Percentiles rank a stretch among this genome's conserved stretches.
Conservation (phyloP, 2,888 invertebrate genomes). For the Limnephilus rhombicus region DNA sequence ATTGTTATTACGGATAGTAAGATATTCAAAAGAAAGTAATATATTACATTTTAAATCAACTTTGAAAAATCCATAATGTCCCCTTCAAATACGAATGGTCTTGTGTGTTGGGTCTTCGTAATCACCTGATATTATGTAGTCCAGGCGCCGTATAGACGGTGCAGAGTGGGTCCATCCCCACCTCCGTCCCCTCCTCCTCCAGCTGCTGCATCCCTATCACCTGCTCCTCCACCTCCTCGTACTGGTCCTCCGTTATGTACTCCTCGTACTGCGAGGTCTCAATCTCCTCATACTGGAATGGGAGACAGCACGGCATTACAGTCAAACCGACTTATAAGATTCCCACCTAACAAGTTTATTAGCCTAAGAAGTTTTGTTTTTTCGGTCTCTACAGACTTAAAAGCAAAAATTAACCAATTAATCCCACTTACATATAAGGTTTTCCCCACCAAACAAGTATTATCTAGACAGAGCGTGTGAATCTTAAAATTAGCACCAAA, state of each 20-base stretch:
- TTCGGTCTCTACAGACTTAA: background rate
- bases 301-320: constrained; percentile 55
- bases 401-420: too few species aligned
- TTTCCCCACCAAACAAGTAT: too few species aligned
- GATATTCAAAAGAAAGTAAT: too few species aligned
- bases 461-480: too few species aligned
- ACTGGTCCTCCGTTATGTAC: constrained; percentile 77
- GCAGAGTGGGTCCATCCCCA: constrained; percentile 51
- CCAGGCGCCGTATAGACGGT: constrained; percentile 45
- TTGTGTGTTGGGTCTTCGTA: background rate
- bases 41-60: too few species aligned
- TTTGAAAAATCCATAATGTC: too few species aligned
- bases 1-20: too few species aligned
- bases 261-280: constrained; percentile 76
- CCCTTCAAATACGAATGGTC: too few species aligned
- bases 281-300: constrained; percentile 76
- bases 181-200: constrained; percentile 71
- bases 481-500: too few species aligned
- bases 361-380: background rate
- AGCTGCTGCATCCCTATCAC: constrained; percentile 77
- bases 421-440: too few species aligned
- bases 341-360: too few species aligned
- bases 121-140: constrained; percentile 44
- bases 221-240: constrained; percentile 77
- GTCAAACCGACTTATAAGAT: background rate